A percentile compares a stretch with the other conserved stretches of the same genome.
These are phyloP conservation scores for Dolichopus griseipennis DNA, from an alignment of 2,888 invertebrate genomes.

Conservation along the genomic window DNA sequence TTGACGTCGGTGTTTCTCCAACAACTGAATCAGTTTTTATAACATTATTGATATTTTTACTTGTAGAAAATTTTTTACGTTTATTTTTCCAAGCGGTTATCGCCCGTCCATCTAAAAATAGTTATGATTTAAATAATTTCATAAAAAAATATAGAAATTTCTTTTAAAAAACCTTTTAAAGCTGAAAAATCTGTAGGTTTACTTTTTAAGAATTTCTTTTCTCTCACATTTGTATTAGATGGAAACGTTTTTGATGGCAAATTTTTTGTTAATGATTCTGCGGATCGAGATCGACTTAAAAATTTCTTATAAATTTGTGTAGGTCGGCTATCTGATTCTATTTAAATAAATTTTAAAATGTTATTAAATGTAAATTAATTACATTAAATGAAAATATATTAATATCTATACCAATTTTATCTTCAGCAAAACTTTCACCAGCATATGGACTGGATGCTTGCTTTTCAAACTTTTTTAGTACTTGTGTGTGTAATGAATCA, in stretches of 20 bases:
- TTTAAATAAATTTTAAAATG: background rate
- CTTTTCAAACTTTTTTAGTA: background rate
- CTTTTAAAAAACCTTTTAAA: constrained; percentile 46
- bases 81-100: constrained; percentile 69
- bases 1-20: constrained; percentile 10
- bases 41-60: constrained; percentile 59
- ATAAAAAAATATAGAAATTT: constrained; percentile 18
- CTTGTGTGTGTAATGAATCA: background rate
- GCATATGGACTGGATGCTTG: background rate
- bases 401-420: background rate
- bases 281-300: constrained; percentile 70
- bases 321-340: constrained; percentile 69
- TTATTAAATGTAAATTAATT: background rate
- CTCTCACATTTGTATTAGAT: constrained; percentile 38
- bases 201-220: constrained; percentile 47
- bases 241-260: background rate
- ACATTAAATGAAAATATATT: background rate
- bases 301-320: constrained; percentile 71
- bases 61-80: constrained; percentile 74
- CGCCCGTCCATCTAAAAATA: constrained; percentile 41
- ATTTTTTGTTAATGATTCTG: constrained; percentile 64
- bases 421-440: background rate
- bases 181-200: constrained; percentile 60
- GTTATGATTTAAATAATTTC: background rate
- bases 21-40: constrained; percentile 38